Evolutionary conservation across 2,797 vertebrate genomes (phyloP).

Genomic region (Gorsachius magnificus): DNA sequence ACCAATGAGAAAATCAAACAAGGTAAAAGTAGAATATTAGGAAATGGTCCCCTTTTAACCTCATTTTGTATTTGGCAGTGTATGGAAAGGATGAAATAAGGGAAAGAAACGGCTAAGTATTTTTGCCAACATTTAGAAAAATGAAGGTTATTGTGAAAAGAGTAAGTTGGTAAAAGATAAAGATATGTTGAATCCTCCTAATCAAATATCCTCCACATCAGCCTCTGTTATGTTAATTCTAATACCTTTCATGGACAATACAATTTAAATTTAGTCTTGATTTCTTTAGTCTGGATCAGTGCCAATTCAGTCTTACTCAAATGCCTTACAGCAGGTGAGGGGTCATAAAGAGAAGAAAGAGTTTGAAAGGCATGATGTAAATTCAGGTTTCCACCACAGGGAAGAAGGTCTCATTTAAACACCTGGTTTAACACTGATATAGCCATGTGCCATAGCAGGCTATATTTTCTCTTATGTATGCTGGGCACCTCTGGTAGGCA

Average conservation of each 20-base stretch:
- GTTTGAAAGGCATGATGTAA: background rate
- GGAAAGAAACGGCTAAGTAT: background rate
- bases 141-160: background rate
- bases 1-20: conserved; percentile 63
- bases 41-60: conserved; percentile 23
- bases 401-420: background rate
- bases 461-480: background rate
- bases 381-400: background rate
- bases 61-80: conserved; percentile 17
- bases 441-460: accelerated
- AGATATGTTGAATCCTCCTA: background rate
- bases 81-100: background rate
- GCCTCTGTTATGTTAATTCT: background rate
- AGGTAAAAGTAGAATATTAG: conserved; percentile 55
- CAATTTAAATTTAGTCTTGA: background rate
- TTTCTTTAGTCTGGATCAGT: background rate
- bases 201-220: background rate
- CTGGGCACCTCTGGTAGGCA: background rate
- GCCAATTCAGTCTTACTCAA: background rate
- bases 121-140: conserved; percentile 4
- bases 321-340: accelerated
- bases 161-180: background rate
- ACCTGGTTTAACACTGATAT: background rate
- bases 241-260: background rate
- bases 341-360: background rate